Conservation (phyloP, 2,888 invertebrate species). For the Protodeltote pygarga region DNA sequence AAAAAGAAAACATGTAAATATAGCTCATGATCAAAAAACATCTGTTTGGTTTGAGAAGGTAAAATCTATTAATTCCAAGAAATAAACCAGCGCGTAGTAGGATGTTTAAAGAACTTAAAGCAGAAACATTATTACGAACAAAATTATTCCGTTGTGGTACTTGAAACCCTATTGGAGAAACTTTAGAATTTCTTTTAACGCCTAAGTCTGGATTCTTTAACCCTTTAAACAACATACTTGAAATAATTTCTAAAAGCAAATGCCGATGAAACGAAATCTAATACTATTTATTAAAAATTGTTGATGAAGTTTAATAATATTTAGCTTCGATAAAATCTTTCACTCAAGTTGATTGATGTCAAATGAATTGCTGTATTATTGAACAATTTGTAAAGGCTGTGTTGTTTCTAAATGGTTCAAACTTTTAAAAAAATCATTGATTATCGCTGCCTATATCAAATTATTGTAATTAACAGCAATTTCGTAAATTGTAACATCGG, state of each 20-base stretch:
- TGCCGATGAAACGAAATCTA: constrained; percentile 6
- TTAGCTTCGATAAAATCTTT: constrained; percentile 40
- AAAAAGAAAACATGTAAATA: constrained; percentile 38
- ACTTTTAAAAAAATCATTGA: constrained; percentile 26
- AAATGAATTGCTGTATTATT: constrained; percentile 23
- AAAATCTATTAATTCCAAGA: constrained; percentile 59
- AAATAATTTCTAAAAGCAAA: background rate
- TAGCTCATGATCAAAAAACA: constrained; percentile 39
- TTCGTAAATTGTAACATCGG: constrained; percentile 16
- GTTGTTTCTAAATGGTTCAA: constrained; percentile 28
- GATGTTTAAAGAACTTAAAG: constrained; percentile 47
- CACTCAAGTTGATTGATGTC: constrained; percentile 32
- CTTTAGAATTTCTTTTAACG: constrained; percentile 53
- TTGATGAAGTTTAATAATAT: constrained; percentile 14
- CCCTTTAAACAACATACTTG: constrained; percentile 31
- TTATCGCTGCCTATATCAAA: constrained; percentile 20
- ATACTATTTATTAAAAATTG: constrained; percentile 7
- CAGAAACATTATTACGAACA: constrained; percentile 23
- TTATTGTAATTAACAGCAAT: constrained; percentile 32
- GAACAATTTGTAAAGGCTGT: constrained; percentile 17
- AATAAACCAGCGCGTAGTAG: constrained; percentile 48
- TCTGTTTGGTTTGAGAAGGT: constrained; percentile 51
- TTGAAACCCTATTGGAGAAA: constrained; percentile 44
- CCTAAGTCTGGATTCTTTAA: constrained; percentile 34
- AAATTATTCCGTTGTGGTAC: constrained; percentile 47